Base-by-base conservation (phyloP, 2,888 invertebrate genomes). In the Quadriops clusia region DNA sequence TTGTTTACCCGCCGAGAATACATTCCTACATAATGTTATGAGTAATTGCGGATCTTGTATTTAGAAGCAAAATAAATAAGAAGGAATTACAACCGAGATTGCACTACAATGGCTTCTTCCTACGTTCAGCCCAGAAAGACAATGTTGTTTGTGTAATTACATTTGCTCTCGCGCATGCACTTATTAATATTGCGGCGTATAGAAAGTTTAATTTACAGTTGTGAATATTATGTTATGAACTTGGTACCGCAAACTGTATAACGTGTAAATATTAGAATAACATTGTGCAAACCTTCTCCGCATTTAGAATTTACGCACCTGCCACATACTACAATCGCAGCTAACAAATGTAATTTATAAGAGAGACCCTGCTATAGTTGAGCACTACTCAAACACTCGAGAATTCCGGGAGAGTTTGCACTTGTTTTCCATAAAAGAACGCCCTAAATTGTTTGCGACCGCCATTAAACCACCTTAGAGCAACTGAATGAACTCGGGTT, bases 391-490 rank as follows among this genome's bases (percentile, higher is more conserved):
- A 27, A 31, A 24, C 32, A 28, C 36, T 40, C 37, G 30, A 29
- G 37, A 27, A 42, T 40, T 42, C 40, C 33, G 27, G 40, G 32
- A 37, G 37, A 40, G 40, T 33, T 30, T 37, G 35, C 30, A 34
- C 34, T 16, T 28, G 33, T 30, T 23, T 28, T 23, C 43, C 38
- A 40, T 40, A 42, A 45, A 45, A 43, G 42, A 42, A 45, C 42
- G 41, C 39, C 34, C 39, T 39, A 38, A 36, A 42, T 41, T 42
- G 40, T 44, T 43, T 42, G 41, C 42, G 40, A 40, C 40, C 37
- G 41, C 43, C 40, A 43, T 45, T 45, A 43, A 39, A 32, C 35
- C 41, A n/a, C n/a, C n/a, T n/a, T n/a, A n/a, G n/a, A n/a, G n/a
- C n/a, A n/a, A n/a, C n/a, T n/a, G n/a, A n/a, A n/a, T n/a, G n/a